These are phyloP conservation scores for Heliconius erato DNA, from an alignment of 2,888 invertebrate species.

Conservation along the genomic window DNA sequence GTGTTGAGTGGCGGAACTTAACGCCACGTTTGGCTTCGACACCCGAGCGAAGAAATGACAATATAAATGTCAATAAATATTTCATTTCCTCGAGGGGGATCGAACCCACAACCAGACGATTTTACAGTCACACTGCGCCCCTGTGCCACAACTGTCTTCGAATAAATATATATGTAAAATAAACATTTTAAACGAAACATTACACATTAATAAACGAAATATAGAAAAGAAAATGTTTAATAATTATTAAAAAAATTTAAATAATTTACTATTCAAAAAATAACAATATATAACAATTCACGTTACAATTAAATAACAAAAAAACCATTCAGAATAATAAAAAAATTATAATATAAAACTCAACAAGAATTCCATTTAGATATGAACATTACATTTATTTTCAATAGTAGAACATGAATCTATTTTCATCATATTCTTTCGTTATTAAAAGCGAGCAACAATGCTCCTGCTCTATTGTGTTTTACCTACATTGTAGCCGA, in stretches of 20 bases:
- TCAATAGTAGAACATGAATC: constrained; percentile 47
- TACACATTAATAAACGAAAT: too few relatives aligned
- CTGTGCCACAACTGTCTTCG: too few relatives aligned
- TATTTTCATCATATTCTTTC: constrained; percentile 55
- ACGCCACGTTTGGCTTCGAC: too few relatives aligned
- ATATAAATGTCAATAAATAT: too few relatives aligned
- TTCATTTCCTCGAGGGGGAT: too few relatives aligned
- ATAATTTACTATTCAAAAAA: too few relatives aligned
- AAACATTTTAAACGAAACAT: neutral
- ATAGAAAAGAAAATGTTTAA: neutral
- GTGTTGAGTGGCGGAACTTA: too few relatives aligned
- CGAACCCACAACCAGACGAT: too few relatives aligned
- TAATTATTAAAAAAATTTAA: neutral
- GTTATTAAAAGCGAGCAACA: constrained; percentile 58
- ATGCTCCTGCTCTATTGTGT: constrained; percentile 61
- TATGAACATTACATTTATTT: constrained; percentile 40
- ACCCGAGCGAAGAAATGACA: too few relatives aligned
- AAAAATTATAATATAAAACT: constrained; percentile 2
- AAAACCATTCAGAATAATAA: neutral
- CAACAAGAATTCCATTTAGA: constrained; percentile 15
- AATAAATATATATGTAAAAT: neutral
- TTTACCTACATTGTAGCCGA: constrained; percentile 65
- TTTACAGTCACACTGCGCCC: too few relatives aligned
- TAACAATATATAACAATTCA: too few relatives aligned
- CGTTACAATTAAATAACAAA: neutral